phyloP scores from a whole-genome alignment of 2,888 invertebrate genomes.

The Camptogramma bilineatum region DNA sequence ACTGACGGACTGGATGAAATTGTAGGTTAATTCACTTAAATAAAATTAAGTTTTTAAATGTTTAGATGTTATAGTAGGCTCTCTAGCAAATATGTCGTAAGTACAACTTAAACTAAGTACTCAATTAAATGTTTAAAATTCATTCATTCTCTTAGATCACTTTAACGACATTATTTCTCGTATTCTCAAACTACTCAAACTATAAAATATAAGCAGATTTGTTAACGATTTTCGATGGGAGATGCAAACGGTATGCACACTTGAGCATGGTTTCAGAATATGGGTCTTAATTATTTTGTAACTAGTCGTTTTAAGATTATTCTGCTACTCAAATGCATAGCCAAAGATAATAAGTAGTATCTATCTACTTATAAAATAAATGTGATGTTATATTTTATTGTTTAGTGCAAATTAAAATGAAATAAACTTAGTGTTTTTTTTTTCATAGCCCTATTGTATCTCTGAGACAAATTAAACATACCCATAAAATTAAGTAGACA shows the following conservation, averaged over 20 bases:
- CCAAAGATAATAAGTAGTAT: conserved; percentile 29
- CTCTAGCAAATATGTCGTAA: conserved; percentile 5
- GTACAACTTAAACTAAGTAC: background rate
- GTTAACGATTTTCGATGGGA: too few species aligned
- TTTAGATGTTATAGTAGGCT: conserved; percentile 9
- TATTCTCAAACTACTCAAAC: background rate
- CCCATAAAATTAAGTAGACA: conserved; percentile 13
- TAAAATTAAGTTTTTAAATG: conserved; percentile 1
- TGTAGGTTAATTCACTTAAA: background rate
- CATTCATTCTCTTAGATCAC: conserved; percentile 1
- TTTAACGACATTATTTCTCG: background rate
- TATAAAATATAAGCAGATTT: too few species aligned
- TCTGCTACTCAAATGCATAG: conserved; percentile 36
- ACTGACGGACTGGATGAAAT: background rate
- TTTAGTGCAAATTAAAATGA: conserved; percentile 31
- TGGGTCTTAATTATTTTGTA: background rate
- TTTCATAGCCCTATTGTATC: conserved; percentile 8
- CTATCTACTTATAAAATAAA: conserved; percentile 18
- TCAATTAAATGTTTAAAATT: conserved; percentile 2
- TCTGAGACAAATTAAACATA: conserved; percentile 16
- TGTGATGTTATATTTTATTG: conserved; percentile 35
- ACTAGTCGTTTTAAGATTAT: conserved; percentile 25
- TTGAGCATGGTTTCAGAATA: background rate
- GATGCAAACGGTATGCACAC: background rate
- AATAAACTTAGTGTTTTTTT: conserved; percentile 24